A percentile compares a stretch with the other conserved stretches of the same genome.
Conservation (phyloP, 2,888 invertebrate genomes). For the Loripinus fragilis region DNA sequence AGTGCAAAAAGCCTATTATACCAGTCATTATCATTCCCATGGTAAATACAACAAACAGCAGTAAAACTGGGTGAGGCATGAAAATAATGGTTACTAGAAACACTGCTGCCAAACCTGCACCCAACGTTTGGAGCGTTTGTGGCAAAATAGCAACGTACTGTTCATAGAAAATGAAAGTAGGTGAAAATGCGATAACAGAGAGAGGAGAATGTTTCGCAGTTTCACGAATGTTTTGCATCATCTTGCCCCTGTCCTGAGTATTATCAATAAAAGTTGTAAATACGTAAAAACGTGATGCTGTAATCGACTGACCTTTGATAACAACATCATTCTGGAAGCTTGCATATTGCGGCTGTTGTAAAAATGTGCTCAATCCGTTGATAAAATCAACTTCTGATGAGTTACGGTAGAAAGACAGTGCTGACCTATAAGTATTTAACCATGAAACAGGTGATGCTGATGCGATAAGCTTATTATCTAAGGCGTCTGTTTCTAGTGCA, state of each 20-base stretch:
- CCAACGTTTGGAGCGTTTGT: slow-evolving; percentile 74
- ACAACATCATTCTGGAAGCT: slow-evolving; percentile 47
- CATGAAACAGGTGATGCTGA: background rate
- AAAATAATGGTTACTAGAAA: slow-evolving; percentile 75
- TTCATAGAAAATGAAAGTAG: slow-evolving; percentile 75
- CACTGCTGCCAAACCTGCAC: slow-evolving; percentile 74
- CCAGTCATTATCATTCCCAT: slow-evolving; percentile 76
- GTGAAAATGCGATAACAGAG: slow-evolving; percentile 67
- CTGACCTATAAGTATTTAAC: background rate
- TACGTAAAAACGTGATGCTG: slow-evolving; percentile 88
- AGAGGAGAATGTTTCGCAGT: slow-evolving; percentile 63
- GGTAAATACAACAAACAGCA: slow-evolving; percentile 71
- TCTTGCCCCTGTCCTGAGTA: slow-evolving; percentile 84
- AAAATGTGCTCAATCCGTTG: slow-evolving; percentile 18
- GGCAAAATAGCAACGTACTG: slow-evolving; percentile 75
- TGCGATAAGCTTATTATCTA: background rate
- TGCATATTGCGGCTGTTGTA: background rate
- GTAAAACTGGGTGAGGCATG: slow-evolving; percentile 75
- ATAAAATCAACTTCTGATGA: slow-evolving; percentile 27
- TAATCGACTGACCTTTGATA: slow-evolving; percentile 26
- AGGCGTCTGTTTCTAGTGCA: background rate
- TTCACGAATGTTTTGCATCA: slow-evolving; percentile 71
- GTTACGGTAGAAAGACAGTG: background rate
- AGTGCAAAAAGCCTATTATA: slow-evolving; percentile 75
- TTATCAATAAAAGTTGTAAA: slow-evolving; percentile 95